Base-by-base conservation (phyloP, 2,888 invertebrate species). In the Meta bourneti region DNA sequence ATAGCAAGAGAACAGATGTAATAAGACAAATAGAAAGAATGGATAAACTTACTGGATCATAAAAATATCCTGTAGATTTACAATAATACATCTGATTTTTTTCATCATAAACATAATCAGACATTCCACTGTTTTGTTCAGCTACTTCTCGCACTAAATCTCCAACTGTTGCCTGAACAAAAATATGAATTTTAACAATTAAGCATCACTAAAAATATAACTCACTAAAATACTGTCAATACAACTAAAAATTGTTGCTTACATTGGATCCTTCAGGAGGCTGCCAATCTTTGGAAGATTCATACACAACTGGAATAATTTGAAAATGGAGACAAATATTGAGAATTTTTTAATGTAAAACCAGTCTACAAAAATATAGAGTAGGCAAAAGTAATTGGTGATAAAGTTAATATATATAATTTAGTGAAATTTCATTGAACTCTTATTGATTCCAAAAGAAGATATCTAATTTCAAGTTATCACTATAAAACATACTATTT, bases 51-150 rank as follows among this genome's bases (percentile, higher is more conserved):
- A 98, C 98, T 94, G 98, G 96, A 96, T 98, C 97, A 94, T 98
- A 98, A 95, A 98, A 98, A 95, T 98, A 98, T 93, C 98, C 98
- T 93, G 97, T 97, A 94, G 96, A 97, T 94, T 97, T 97, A 95
- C 98, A 98, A 95, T 98, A 98, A 95, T 98, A 98, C 95, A 98
- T 96, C 93, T 98, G 98, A 52, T 97, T 97, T 4, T 97, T 97
- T 94, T 97, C 97, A 93, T 98, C 98, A 95, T 97, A 98, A 51
- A 97, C 97, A 96, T 98, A 98, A 81, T 93, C 93, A 74, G 93
- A 95, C 93, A 93, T 92, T 52, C 72, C 72, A 61, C 34, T 61
- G 1, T 83, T 90, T 54, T 90, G 78, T 61, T 93, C 90, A 54
- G 89, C 87, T n/a, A 93, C 93, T 82, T 90, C 85, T 34, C 84